These are phyloP conservation scores for Scaptomyza graminum DNA, from an alignment of 1,140 invertebrate species.

Conservation along the genomic window DNA sequence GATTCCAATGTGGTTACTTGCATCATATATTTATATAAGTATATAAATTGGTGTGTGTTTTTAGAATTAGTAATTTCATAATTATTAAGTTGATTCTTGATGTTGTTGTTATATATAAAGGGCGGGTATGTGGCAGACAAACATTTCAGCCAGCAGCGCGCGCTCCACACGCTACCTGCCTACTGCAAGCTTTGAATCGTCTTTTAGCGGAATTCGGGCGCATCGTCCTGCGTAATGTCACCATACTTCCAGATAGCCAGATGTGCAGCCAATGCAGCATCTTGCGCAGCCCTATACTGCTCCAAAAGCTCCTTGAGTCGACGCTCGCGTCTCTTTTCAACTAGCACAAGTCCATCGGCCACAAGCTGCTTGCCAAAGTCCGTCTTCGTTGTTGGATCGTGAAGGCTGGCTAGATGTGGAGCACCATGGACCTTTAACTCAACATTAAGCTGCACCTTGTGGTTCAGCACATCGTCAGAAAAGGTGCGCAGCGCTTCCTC, in stretches of 20 bases:
- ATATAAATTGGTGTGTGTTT: conserved; percentile 61
- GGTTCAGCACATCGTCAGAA: conserved; percentile 87
- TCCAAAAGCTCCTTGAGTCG: conserved; percentile 91
- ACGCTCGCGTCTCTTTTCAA: conserved; percentile 92
- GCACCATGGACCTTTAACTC: conserved; percentile 86
- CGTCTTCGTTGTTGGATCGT: conserved; percentile 88
- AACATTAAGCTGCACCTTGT: conserved; percentile 89
- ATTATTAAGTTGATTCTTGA: conserved; percentile 74
- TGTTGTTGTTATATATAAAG: conserved; percentile 80
- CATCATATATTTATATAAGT: conserved; percentile 44
- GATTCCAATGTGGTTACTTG: conserved; percentile 70
- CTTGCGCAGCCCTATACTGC: conserved; percentile 93
- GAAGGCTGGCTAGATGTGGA: conserved; percentile 88
- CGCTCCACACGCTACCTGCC: conserved; percentile 61
- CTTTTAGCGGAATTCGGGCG: conserved; percentile 81
- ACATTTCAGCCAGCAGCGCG: conserved; percentile 73
- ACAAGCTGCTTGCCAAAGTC: conserved; percentile 94
- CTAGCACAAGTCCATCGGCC: conserved; percentile 92
- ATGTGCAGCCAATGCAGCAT: conserved; percentile 92
- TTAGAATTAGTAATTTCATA: conserved; percentile 82
- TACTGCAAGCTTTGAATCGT: conserved; percentile 56
- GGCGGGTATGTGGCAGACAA: conserved; percentile 84
- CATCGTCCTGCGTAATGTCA: conserved; percentile 96
- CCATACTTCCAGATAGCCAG: conserved; percentile 97
- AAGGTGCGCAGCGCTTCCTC: conserved; percentile 90